These are phyloP conservation scores for Onychomys arenicola DNA, from an alignment of 2,797 vertebrate genomes.

Conservation along the genomic window DNA sequence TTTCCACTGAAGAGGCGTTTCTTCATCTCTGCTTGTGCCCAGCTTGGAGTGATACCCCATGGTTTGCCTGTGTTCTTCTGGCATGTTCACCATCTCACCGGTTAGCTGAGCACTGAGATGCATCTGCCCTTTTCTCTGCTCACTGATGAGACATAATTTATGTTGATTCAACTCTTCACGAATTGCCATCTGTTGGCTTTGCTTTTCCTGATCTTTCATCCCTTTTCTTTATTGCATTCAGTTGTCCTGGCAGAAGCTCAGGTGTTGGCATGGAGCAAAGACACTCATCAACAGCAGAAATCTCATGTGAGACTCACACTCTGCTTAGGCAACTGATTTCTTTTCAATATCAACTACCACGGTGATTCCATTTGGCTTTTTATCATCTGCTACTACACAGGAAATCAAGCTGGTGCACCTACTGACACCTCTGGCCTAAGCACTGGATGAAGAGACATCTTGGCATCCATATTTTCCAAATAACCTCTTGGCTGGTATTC, in stretches of 20 bases:
- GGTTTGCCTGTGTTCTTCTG: conserved; percentile 17
- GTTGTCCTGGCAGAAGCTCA: conserved; percentile 80
- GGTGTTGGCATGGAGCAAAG: conserved; percentile 68
- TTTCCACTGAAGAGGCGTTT: neutral
- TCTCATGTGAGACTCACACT: conserved; percentile 71
- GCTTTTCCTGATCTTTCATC: conserved; percentile 70
- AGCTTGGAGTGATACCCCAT: neutral
- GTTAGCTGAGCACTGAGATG: neutral
- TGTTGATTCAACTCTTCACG: conserved; percentile 76
- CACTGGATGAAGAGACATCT: neutral
- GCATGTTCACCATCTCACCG: neutral
- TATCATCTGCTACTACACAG: neutral
- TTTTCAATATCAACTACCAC: conserved; percentile 50
- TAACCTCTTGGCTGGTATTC: conserved; percentile 42
- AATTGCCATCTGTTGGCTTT: conserved; percentile 81
- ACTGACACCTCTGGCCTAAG: neutral
- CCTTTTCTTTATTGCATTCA: conserved; percentile 60
- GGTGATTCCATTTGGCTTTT: conserved; percentile 76
- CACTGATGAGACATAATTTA: conserved; percentile 75
- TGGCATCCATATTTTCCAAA: neutral
- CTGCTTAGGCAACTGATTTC: conserved; percentile 55
- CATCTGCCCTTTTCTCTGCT: conserved; percentile 62
- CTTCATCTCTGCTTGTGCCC: neutral
- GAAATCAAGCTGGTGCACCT: conserved; percentile 34
- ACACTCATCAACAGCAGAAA: conserved; percentile 67